Conservation (phyloP, 2,797 vertebrate species). For the Anas flavirostris region DNA sequence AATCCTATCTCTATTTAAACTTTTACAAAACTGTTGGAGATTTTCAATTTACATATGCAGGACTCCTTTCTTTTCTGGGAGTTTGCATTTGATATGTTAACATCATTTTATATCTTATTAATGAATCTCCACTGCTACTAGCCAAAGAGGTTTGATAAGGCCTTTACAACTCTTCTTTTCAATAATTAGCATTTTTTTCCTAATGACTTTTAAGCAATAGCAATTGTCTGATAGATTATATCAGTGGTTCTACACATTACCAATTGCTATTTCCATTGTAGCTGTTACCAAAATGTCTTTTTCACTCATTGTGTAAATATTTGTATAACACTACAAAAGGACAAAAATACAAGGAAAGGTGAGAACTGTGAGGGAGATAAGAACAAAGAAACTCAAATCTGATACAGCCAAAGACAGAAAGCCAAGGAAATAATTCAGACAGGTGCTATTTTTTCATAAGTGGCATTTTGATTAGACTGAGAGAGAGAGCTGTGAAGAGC, state of each 20-base stretch:
- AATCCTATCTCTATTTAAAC: neutral
- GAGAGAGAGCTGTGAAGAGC: neutral
- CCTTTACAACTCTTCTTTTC: neutral
- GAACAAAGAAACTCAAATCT: neutral
- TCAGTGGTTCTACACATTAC: neutral
- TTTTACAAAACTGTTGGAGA: neutral
- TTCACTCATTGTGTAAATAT: neutral
- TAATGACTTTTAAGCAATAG: neutral
- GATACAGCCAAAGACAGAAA: neutral
- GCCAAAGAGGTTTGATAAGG: neutral
- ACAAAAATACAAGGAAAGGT: neutral
- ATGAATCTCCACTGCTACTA: neutral
- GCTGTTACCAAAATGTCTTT: neutral
- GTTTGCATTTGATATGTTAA: neutral
- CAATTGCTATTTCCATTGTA: neutral
- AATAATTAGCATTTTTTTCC: neutral
- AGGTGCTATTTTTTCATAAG: neutral
- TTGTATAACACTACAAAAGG: neutral
- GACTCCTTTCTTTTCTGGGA: neutral
- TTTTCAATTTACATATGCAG: neutral
- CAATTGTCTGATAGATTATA: neutral
- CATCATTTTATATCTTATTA: neutral
- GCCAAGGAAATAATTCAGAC: neutral
- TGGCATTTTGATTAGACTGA: neutral
- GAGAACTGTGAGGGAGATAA: neutral